phyloP scores from a whole-genome alignment of 1,140 invertebrate species.

The Psix sp. region DNA sequence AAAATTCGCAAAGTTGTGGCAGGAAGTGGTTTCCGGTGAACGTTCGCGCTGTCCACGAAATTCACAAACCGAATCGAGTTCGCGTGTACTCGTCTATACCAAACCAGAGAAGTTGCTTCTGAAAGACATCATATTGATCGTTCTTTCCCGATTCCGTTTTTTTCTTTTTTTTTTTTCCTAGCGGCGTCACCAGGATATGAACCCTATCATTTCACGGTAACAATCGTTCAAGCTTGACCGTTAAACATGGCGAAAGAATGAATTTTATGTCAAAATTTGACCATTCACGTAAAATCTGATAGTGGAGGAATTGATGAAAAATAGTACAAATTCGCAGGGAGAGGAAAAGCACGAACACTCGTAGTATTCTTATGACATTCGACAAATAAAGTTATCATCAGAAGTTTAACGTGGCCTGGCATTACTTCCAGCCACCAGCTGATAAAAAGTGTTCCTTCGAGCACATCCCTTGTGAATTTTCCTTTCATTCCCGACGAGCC shows the following conservation, averaged over 20 bases:
- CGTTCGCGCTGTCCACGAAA: constrained; percentile 47
- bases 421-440: constrained; percentile 23
- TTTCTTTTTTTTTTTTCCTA: neutral
- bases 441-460: constrained; percentile 24
- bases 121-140: constrained; percentile 38
- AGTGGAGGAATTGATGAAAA: neutral
- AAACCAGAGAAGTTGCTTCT: constrained; percentile 41
- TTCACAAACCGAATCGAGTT: constrained; percentile 31
- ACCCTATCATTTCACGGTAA: too few species aligned
- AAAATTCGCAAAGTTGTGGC: constrained; percentile 29
- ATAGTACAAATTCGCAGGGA: neutral
- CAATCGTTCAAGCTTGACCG: too few species aligned
- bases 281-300: constrained; percentile 5
- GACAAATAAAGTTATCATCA: constrained; percentile 44
- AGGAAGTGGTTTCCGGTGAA: constrained; percentile 56
- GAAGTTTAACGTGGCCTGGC: constrained; percentile 28
- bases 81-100: constrained; percentile 34
- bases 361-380: constrained; percentile 17
- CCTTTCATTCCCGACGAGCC: constrained; percentile 6
- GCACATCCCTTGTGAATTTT: constrained; percentile 25
- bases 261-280: too few species aligned
- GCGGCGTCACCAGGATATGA: too few species aligned
- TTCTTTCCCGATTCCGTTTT: constrained; percentile 20
- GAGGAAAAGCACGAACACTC: constrained; percentile 7
- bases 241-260: too few species aligned